Conservation (phyloP, 2,888 invertebrate genomes). For the Bombylius discolor region DNA sequence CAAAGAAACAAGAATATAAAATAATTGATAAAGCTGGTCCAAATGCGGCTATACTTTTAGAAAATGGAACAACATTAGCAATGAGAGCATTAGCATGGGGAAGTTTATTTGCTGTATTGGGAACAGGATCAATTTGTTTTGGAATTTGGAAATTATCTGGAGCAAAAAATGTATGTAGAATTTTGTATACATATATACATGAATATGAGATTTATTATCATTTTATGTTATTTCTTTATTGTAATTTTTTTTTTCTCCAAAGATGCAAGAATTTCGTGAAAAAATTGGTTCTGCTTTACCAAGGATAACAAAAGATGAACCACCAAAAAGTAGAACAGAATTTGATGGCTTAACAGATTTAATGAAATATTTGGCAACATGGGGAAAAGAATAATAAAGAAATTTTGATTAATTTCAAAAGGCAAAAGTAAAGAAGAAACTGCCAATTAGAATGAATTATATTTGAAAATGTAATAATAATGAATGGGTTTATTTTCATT, state of each 20-base stretch:
- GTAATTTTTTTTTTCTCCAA: constrained; percentile 18
- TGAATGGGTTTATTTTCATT: too few species aligned
- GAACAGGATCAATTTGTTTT: constrained; percentile 68
- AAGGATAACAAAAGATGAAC: constrained; percentile 59
- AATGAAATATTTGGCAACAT: constrained; percentile 56
- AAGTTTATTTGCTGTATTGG: constrained; percentile 72
- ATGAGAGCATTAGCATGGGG: constrained; percentile 79
- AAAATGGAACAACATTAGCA: constrained; percentile 68
- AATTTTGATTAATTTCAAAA: not conserved
- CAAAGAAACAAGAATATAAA: constrained; percentile 66
- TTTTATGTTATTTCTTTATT: not conserved
- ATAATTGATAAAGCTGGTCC: constrained; percentile 62
- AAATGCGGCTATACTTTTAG: constrained; percentile 48
- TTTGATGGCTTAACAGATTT: constrained; percentile 76
- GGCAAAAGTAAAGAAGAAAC: too few species aligned
- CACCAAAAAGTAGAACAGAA: constrained; percentile 71
- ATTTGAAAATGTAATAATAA: too few species aligned
- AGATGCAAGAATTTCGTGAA: constrained; percentile 70
- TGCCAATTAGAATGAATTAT: too few species aligned
- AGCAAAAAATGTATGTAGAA: constrained; percentile 70
- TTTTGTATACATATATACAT: not conserved
- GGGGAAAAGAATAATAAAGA: constrained; percentile 27
- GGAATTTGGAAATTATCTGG: constrained; percentile 81
- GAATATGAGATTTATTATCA: not conserved
- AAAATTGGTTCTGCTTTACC: constrained; percentile 71